These are phyloP conservation scores for Seriola aureovittata DNA, from an alignment of 2,113 vertebrate genomes.

Conservation along the genomic window DNA sequence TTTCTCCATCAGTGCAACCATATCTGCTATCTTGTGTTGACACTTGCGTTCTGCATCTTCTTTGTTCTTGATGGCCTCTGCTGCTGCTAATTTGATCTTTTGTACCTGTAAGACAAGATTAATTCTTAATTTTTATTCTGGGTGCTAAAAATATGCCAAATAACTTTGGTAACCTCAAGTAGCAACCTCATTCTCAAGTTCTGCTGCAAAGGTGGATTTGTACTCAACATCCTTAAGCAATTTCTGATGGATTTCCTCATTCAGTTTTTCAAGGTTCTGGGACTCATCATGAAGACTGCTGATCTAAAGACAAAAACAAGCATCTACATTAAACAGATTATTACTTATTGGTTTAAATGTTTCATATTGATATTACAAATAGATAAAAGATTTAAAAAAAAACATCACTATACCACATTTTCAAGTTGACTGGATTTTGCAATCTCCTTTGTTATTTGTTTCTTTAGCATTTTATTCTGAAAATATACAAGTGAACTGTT, in stretches of 20 bases:
- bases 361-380: not conserved
- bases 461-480: constrained; percentile 91
- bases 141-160: not conserved
- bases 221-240: constrained; percentile 85
- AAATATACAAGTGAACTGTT: constrained; percentile 47
- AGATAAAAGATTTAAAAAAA: not conserved
- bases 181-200: constrained; percentile 90
- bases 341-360: not conserved
- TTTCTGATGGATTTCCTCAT: constrained; percentile 81
- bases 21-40: constrained; percentile 94
- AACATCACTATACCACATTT: constrained; percentile 73
- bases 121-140: not conserved
- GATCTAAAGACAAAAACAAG: constrained; percentile 80
- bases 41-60: constrained; percentile 90
- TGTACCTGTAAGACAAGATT: constrained; percentile 81
- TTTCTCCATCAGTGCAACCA: constrained; percentile 96
- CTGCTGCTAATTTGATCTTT: constrained; percentile 83
- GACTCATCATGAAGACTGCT: constrained; percentile 85
- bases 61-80: constrained; percentile 85
- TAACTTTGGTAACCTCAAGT: not conserved
- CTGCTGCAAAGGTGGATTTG: constrained; percentile 83
- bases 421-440: constrained; percentile 85
- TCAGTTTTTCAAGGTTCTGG: constrained; percentile 77
- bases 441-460: constrained; percentile 85
- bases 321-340: not conserved